Evolutionary conservation across 2,113 vertebrate species (phyloP), one percentile per base, ranked within the genome.

Genomic region (Gymnobelideus leadbeateri): DNA sequence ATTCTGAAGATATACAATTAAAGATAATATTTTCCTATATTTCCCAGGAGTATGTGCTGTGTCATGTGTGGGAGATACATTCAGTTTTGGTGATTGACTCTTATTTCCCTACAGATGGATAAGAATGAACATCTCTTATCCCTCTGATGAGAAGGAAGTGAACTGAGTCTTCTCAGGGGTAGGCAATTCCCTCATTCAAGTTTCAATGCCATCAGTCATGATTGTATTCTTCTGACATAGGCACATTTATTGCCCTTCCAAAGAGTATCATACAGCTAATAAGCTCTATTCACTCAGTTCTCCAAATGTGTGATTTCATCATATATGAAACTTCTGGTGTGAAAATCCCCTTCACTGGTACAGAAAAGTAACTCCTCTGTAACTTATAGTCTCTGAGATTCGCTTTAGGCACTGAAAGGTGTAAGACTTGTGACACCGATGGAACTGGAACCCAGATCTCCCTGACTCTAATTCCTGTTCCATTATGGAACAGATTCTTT

Each of bases 41-140:
- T 96, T 96, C 96, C 92, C 93, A 89, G 52, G 90, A 97, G 90
- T 8, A 84, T 90, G 53, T 68, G 19, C 9, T 55, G 95, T 77
- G 46, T 50, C 91, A 91, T 90, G 95, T 90, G 95, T 94, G 43
- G 90, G 94, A 89, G 96, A 96, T 97, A 91, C 24, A 89, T 97
- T 98, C 95, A 92, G 96, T 96, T 97, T 96, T 95, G 53, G 92
- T 96, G 96, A 97, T 95, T 97, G 97, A 95, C 92, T 96, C 93
- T 89, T 97, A 97, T 96, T 98, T 97, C 96, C 92, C 94, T 12
- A 92, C 96, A 97, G 96, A 96, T 95, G 50, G 97, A 91, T 95
- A 97, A 96, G 31, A 95, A 91, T 46, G 91, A 51, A 50, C n/a
- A 50, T 51, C 23, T 95, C 92, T 93, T 51, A 90, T 96, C 51